Conservation (phyloP, 2,797 vertebrate genomes). For the Melanotaenia pygmaea region DNA sequence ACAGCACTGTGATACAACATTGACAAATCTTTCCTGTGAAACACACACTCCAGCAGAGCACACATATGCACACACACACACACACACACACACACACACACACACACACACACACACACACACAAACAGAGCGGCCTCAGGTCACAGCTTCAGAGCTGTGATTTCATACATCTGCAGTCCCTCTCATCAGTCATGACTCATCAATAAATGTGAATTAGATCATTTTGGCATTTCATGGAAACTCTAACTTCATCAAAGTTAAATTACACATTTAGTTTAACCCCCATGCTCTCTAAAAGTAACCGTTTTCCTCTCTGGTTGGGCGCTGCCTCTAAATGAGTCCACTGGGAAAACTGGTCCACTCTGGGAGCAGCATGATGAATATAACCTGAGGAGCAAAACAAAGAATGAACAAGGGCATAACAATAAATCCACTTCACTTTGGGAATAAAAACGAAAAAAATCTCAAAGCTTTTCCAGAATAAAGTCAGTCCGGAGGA, state of each 20-base stretch:
- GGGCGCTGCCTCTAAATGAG: constrained; percentile 2
- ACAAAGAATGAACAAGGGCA: constrained; percentile 36
- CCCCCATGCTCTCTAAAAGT: not conserved
- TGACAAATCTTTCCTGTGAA: constrained; percentile 25
- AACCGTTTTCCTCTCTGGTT: constrained; percentile 12
- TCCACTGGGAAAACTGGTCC: constrained; percentile 1
- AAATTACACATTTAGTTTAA: constrained; percentile 2
- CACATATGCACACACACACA: not conserved
- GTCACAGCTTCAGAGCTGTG: not conserved
- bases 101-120: not conserved
- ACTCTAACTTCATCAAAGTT: not conserved
- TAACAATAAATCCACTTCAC: constrained; percentile 39
- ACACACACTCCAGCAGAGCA: constrained; percentile 16
- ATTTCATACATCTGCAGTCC: constrained; percentile 3
- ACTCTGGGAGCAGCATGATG: constrained; percentile 12
- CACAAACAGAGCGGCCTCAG: constrained; percentile 10
- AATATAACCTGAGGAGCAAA: constrained; percentile 23
- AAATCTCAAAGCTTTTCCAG: constrained; percentile 31
- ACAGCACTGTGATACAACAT: constrained; percentile 16
- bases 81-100: not conserved
- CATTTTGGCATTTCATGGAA: not conserved
- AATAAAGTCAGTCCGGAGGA: constrained; percentile 57
- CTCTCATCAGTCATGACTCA: not conserved
- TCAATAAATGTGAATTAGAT: not conserved
- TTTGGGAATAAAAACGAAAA: constrained; percentile 27